These are phyloP conservation scores for Palythoa caribaeorum DNA, from an alignment of 92 coral and sea anemone genomes.

Conservation along the genomic window DNA sequence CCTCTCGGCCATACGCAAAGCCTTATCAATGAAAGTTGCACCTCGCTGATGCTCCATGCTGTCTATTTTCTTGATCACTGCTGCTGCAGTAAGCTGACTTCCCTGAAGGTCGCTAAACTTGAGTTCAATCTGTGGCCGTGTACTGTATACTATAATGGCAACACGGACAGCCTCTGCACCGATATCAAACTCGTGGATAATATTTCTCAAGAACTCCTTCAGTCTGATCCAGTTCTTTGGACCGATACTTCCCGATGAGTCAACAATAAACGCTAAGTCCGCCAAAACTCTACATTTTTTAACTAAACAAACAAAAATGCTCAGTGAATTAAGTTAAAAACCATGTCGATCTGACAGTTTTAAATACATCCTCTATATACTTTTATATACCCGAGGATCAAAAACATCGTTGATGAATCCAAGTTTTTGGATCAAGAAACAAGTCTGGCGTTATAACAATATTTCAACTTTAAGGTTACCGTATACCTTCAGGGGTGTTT, in stretches of 20 bases:
- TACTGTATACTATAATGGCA: slow-evolving; percentile 25
- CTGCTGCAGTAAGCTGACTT: slow-evolving; percentile 27
- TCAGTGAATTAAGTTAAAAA: not conserved
- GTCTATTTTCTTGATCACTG: slow-evolving; percentile 1
- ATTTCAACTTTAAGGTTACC: no score
- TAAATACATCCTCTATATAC: no score
- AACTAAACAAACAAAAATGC: slow-evolving; percentile 15
- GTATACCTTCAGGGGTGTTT: no score
- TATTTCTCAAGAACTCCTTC: slow-evolving; percentile 33
- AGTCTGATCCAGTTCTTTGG: slow-evolving; percentile 19
- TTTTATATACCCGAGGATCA: no score
- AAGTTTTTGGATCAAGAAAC: no score
- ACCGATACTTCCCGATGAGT: slow-evolving; percentile 45
- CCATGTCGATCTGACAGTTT: no score
- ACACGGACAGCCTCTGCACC: slow-evolving; percentile 34
- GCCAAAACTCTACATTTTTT: slow-evolving; percentile 34
- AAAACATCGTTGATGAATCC: no score
- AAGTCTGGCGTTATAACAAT: no score
- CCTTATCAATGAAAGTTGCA: slow-evolving; percentile 33
- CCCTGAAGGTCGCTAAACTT: slow-evolving; percentile 38
- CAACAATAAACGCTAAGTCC: slow-evolving; percentile 35
- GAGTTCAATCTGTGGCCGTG: slow-evolving; percentile 28
- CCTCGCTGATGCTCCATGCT: slow-evolving; percentile 38
- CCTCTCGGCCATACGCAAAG: slow-evolving; percentile 37
- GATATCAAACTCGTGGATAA: slow-evolving; percentile 26